Percentiles rank a stretch among this genome's conserved stretches.
Evolutionary conservation across 2,888 invertebrate genomes (phyloP).

Genomic region (Agrochola litura): DNA sequence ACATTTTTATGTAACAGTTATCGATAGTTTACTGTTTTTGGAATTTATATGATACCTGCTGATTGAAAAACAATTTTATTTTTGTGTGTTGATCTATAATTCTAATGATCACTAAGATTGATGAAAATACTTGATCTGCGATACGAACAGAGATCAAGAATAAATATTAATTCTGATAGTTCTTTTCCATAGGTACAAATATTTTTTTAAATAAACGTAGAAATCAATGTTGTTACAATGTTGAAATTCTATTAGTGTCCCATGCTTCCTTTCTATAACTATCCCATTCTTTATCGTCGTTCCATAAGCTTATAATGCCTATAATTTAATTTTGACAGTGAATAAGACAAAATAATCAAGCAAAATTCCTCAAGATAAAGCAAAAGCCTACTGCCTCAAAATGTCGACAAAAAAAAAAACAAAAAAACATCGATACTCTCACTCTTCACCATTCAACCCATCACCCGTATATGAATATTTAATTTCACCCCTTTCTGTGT

Average conservation of each 20-base stretch:
- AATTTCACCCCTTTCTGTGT: constrained; percentile 89
- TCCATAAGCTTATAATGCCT: not conserved
- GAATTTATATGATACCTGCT: not conserved
- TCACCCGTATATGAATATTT: constrained; percentile 87
- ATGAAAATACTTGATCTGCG: not conserved
- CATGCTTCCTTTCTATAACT: not conserved
- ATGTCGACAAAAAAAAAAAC: not conserved
- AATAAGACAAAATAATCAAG: not conserved
- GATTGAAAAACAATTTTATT: not conserved
- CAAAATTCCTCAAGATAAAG: not conserved
- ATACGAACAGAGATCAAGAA: not conserved
- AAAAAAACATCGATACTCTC: constrained; percentile 57
- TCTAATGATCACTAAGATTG: not conserved
- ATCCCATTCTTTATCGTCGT: no score
- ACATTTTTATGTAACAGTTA: constrained; percentile 39
- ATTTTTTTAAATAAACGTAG: not conserved
- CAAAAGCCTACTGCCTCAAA: not conserved
- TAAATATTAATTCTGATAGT: not conserved
- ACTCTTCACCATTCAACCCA: constrained; percentile 62
- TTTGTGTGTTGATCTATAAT: not conserved
- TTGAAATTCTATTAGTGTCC: not conserved
- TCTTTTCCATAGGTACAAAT: not conserved
- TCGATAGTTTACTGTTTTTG: constrained; percentile 11
- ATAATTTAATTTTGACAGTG: not conserved
- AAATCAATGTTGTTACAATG: not conserved